Percentiles rank a stretch among this genome's conserved stretches.
phyloP scores from a whole-genome alignment of 2,797 vertebrate species.

The Myiothlypis coronata region DNA sequence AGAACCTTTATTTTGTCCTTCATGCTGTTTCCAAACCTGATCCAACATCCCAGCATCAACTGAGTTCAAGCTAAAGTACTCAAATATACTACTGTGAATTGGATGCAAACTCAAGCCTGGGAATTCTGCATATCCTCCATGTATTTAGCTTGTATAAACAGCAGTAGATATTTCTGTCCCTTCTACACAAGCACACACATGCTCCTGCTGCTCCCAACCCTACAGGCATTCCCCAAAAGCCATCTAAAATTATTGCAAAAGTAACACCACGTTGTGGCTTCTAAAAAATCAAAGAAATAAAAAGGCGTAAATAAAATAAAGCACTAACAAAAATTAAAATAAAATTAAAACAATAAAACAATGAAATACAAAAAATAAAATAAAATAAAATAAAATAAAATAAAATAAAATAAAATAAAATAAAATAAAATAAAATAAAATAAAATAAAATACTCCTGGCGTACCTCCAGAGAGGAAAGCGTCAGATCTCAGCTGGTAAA shows the following conservation, averaged over 20 bases:
- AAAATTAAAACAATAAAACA: neutral
- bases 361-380: too few species aligned
- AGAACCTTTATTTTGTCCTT: neutral
- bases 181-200: neutral
- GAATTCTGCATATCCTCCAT: neutral
- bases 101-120: neutral
- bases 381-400: neutral
- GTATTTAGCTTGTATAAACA: neutral
- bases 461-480: conserved; percentile 42
- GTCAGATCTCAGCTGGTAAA: conserved; percentile 75
- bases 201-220: conserved; percentile 1
- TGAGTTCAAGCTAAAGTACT: neutral
- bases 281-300: neutral
- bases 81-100: neutral
- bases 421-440: neutral
- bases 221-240: conserved; percentile 45
- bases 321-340: neutral
- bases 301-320: neutral
- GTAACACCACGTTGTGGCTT: neutral
- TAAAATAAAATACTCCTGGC: conserved; percentile 7
- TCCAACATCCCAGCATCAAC: neutral
- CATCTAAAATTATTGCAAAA: conserved; percentile 44
- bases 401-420: neutral
- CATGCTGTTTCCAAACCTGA: neutral
- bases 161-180: neutral